A percentile compares a stretch with the other conserved stretches of the same genome.
Conservation (phyloP, 2,888 invertebrate species). For the Eledona agricola region DNA sequence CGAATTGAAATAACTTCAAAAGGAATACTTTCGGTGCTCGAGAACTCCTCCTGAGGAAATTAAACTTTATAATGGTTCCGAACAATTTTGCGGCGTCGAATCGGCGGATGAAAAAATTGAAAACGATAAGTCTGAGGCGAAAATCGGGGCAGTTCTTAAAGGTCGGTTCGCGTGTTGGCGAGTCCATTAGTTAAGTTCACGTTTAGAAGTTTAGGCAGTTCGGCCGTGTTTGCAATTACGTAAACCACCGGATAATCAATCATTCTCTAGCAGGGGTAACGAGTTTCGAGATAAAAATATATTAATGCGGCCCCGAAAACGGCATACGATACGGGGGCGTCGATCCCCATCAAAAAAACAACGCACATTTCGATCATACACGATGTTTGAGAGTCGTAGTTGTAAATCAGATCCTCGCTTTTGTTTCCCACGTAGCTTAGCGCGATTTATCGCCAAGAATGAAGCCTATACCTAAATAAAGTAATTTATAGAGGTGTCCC, state of each 20-base stretch:
- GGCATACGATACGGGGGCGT: conserved; percentile 40
- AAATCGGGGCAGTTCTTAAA: conserved; percentile 37
- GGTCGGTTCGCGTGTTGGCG: conserved; percentile 50
- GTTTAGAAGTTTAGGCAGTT: conserved; percentile 54
- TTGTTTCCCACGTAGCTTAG: no score
- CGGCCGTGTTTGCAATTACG: conserved; percentile 54
- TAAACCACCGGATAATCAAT: conserved; percentile 56
- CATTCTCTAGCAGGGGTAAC: conserved; percentile 49
- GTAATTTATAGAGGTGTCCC: no score
- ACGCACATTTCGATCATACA: no score
- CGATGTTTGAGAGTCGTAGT: no score
- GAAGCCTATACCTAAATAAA: no score
- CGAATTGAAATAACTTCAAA: conserved; percentile 24
- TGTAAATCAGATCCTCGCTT: no score
- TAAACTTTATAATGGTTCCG: conserved; percentile 29
- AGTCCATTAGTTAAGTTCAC: conserved; percentile 58
- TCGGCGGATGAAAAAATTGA: conserved; percentile 22
- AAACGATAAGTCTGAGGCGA: conserved; percentile 22
- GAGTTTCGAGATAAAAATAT: conserved; percentile 49
- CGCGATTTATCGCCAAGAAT: no score
- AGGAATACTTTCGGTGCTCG: conserved; percentile 18
- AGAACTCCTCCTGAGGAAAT: conserved; percentile 28
- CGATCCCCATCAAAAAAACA: no score
- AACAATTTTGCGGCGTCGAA: conserved; percentile 27
- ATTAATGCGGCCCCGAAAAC: conserved; percentile 38